Evolutionary conservation across 53 echinoderm and acorn worm species (phyloP).

Genomic region (Temnopleurus reevesii): DNA sequence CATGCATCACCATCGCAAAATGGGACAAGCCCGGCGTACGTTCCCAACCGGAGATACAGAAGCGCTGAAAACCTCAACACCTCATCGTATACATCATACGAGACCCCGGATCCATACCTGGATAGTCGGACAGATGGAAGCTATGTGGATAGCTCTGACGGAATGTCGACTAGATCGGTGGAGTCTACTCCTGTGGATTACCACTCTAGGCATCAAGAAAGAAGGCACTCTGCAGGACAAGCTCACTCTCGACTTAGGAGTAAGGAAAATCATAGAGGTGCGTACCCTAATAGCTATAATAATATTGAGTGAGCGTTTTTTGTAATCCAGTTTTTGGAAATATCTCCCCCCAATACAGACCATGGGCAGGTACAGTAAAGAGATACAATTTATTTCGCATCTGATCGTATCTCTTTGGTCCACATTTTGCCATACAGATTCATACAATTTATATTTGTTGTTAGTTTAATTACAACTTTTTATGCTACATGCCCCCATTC

Average conservation of each 20-base stretch:
- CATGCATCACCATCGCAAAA: not conserved
- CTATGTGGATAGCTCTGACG: slow-evolving; percentile 62
- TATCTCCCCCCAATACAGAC: too few relatives aligned
- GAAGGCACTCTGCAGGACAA: slow-evolving; percentile 81
- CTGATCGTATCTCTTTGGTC: too few relatives aligned
- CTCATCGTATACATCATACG: slow-evolving; percentile 47
- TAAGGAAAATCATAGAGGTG: slow-evolving; percentile 74
- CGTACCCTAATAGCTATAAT: too few relatives aligned
- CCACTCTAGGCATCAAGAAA: slow-evolving; percentile 59
- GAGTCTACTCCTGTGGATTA: slow-evolving; percentile 35
- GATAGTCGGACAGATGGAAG: slow-evolving; percentile 56
- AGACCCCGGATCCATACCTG: slow-evolving; percentile 37
- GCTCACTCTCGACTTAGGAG: slow-evolving; percentile 45
- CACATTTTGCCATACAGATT: too few relatives aligned
- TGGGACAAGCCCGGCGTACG: not conserved
- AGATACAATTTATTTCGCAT: too few relatives aligned
- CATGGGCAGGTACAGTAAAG: too few relatives aligned
- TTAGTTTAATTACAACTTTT: too few relatives aligned
- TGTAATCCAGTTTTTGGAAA: too few relatives aligned
- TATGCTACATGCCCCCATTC: too few relatives aligned
- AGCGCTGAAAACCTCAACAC: slow-evolving; percentile 58
- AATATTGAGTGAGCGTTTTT: too few relatives aligned
- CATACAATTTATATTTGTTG: too few relatives aligned
- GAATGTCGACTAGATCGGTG: slow-evolving; percentile 46
- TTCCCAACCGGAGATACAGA: slow-evolving; percentile 33